Base-by-base conservation (phyloP, 2,113 vertebrate genomes). In the Hiodon alosoides region DNA sequence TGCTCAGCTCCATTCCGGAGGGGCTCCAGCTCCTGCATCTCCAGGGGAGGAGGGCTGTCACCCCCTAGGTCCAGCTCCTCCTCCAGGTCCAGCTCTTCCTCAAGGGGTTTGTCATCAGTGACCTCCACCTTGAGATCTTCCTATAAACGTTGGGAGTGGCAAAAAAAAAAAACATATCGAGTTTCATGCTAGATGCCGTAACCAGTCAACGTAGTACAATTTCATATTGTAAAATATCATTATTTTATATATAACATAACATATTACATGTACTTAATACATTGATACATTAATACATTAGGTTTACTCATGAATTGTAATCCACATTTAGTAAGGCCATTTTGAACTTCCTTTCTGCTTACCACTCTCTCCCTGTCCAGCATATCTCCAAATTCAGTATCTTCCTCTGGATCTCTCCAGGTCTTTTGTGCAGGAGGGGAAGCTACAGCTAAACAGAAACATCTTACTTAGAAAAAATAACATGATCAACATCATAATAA, bases 391-490 rank as follows among this genome's bases (percentile, higher is more conserved):
- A 85, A 73, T 76, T 81, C 85, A 80, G 89, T 86, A 80, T 31
- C 88, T 72, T 98, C 95, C 92, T 96, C 96, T 94, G 94, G 92
- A 93, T 94, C 98, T 85, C 92, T 94, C 94, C 93, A 95, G 79
- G 81, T 95, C 94, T 98, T 99, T 98, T 95, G 96, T 95, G 91
- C 90, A 85, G 89, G 85, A 88, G 90, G 79, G 90, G 88, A 78
- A 79, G 89, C 89, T 81, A 89, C 94, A 88, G 89, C 94, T 89
- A 92, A 89, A 90, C 85, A 79, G 0, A 68, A 0, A 85, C 10
- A 71, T 31, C 31, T 31, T 31, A 31, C 31, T 31, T 31, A 31
- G 31, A 13, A 0, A 46, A 65, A 67, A 66, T 3, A 47, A 31
- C 31, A 31, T 31, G 31, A 31, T 31, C 31, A 31, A 1, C 31